These are phyloP conservation scores for Eupeodes latifasciatus DNA, from an alignment of 2,888 invertebrate genomes.

Conservation along the genomic window DNA sequence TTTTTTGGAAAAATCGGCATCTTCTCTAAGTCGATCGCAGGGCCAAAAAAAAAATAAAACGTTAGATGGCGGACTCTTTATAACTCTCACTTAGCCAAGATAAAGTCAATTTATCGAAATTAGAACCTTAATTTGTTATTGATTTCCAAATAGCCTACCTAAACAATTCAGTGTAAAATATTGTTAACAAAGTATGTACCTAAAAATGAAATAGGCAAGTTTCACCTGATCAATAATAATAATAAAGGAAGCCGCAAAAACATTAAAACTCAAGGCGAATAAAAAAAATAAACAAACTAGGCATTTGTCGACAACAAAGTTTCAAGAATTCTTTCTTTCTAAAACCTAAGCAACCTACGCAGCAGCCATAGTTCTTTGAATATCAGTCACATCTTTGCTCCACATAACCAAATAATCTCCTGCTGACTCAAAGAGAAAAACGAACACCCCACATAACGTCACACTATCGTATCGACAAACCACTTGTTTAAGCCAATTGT, in stretches of 20 bases:
- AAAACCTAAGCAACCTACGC: conserved; percentile 41
- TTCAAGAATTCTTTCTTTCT: conserved; percentile 5
- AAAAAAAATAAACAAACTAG: neutral
- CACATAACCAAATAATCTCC: conserved; percentile 33
- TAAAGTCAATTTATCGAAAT: neutral
- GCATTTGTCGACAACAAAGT: neutral
- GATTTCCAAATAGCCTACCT: neutral
- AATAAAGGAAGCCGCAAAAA: neutral
- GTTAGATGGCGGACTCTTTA: neutral
- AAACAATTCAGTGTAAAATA: conserved; percentile 9
- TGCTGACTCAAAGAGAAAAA: conserved; percentile 22
- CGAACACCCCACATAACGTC: conserved; percentile 8
- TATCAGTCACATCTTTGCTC: conserved; percentile 61
- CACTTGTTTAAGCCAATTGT: conserved; percentile 66
- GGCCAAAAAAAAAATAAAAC: no score
- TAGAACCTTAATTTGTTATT: neutral
- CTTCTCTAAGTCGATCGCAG: no score
- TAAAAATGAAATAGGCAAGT: neutral
- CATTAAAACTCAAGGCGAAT: neutral
- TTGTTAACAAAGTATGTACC: neutral
- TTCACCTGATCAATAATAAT: conserved; percentile 15
- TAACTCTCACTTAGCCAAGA: neutral
- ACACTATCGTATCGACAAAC: conserved; percentile 32
- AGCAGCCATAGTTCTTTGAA: neutral
- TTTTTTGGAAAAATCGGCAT: no score